These are phyloP conservation scores for Gymnarchus niloticus DNA, from an alignment of 2,113 vertebrate species.

Conservation along the genomic window DNA sequence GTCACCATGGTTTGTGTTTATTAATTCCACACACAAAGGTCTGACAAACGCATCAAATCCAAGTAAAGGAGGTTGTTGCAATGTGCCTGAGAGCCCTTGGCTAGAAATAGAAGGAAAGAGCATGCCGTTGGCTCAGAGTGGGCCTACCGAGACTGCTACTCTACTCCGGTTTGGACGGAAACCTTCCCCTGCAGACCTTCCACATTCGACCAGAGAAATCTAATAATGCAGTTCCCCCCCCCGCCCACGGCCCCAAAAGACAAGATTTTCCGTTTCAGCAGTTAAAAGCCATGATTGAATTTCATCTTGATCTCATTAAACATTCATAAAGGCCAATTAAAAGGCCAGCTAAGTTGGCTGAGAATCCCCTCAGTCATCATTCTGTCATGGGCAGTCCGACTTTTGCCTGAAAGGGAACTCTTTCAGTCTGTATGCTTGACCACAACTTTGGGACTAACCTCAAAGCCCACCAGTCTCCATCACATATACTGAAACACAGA, in stretches of 20 bases:
- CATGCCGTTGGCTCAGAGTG: conserved; percentile 62
- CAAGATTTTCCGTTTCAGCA: conserved; percentile 64
- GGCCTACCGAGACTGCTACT: conserved; percentile 46
- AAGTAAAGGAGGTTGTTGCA: conserved; percentile 40
- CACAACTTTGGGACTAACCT: conserved; percentile 5
- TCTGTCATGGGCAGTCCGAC: conserved; percentile 66
- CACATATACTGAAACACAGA: not conserved
- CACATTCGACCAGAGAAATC: conserved; percentile 56
- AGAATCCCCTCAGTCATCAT: conserved; percentile 73
- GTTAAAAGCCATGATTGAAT: conserved; percentile 87
- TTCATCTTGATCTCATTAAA: conserved; percentile 89
- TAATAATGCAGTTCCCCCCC: conserved; percentile 63
- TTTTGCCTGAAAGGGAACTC: conserved; percentile 62
- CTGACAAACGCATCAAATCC: not conserved
- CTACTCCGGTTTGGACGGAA: conserved; percentile 52
- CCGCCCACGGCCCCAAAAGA: conserved; percentile 31
- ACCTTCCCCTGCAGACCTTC: conserved; percentile 53
- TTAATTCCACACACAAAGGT: conserved; percentile 6
- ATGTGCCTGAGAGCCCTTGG: conserved; percentile 60
- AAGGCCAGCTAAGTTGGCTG: conserved; percentile 77
- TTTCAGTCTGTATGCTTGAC: conserved; percentile 56
- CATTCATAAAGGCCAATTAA: conserved; percentile 98
- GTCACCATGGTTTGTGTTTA: not conserved
- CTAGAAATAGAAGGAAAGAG: conserved; percentile 73
- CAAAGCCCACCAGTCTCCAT: not conserved